These are phyloP conservation scores for Hyla sarda DNA, from an alignment of 2,113 vertebrate species.

Conservation along the genomic window DNA sequence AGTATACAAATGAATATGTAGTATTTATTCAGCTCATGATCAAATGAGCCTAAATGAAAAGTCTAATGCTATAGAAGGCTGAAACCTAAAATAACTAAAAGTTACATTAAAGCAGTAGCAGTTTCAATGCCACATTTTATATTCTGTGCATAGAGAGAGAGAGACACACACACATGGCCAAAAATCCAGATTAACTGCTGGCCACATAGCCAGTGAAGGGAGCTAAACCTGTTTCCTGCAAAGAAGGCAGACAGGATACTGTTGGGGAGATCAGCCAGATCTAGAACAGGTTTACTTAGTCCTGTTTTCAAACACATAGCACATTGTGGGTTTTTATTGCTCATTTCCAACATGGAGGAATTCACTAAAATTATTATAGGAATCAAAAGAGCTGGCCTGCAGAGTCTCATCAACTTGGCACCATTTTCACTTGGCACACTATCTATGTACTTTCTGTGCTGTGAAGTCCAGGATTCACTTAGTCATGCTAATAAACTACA, in stretches of 20 bases:
- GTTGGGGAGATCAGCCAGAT: constrained; percentile 11
- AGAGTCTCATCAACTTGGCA: constrained; percentile 42
- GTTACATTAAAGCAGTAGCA: constrained; percentile 1
- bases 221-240: constrained; percentile 38
- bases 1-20: too few relatives aligned
- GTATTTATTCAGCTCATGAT: too few relatives aligned
- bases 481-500: constrained; percentile 45
- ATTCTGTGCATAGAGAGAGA: background rate
- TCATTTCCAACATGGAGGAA: constrained; percentile 34
- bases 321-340: constrained; percentile 37
- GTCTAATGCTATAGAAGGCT: background rate
- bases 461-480: constrained; percentile 43
- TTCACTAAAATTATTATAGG: constrained; percentile 19
- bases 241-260: constrained; percentile 20
- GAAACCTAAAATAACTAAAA: background rate
- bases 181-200: background rate
- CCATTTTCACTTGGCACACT: constrained; percentile 10
- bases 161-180: background rate
- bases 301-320: constrained; percentile 13
- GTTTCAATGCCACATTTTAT: constrained; percentile 4
- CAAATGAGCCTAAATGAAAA: too few relatives aligned
- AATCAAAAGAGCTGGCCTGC: constrained; percentile 34
- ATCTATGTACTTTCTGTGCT: constrained; percentile 31
- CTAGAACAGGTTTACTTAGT: constrained; percentile 31
- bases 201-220: background rate